Base-by-base conservation (phyloP, 92 coral and sea anemone species). In the Umimayanthus chanpuru region DNA sequence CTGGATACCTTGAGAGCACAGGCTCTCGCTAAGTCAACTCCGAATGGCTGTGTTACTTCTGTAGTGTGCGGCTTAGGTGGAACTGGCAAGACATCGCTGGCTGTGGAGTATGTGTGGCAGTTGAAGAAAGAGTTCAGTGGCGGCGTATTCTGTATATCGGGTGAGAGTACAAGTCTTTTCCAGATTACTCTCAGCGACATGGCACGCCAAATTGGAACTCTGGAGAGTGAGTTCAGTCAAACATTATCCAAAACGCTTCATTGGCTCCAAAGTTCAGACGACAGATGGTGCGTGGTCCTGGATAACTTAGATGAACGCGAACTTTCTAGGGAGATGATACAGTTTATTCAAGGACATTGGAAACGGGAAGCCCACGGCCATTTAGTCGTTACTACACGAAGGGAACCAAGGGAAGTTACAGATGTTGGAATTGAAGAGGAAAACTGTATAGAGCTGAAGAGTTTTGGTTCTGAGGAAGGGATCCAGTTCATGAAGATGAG, bases 111-210 rank as follows among this genome's bases (percentile, higher is more conserved):
- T 73, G 93, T 92, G 11, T 90, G 94, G 89, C 91, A 73, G 40
- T 29, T 86, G 56, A 88, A 91, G 85, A 85, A 93, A 4, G 43
- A 73, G 44, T 96, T 94, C 87, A 85, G 65, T 2, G 98, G 93
- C 18, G 98, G 98, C 10, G 96, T 93, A 64, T 94, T 92, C 85
- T 96, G 98, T 98, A 86, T 96, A 82, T 94, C 98, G 4, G 98
- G 98, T 41, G 98, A 96, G 88, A 86, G 86, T 47, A 81, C 89
- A 18, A n/a, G 84, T 18, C 82, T 55, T 16, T 96, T 96, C 82
- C 89, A 90, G 72, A 89, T 88, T 64, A 86, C 98, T 64, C 81
- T 95, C 32, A 70, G 85, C 81, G 95, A 94, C 23, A 88, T 92
- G 90, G 95, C 96, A 30, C 90, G 88, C 0, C 94, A 78, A 50